A percentile compares a stretch with the other conserved stretches of the same genome.
phyloP scores from a whole-genome alignment of 2,888 invertebrate genomes.

The Drosophila fulvimacula region DNA sequence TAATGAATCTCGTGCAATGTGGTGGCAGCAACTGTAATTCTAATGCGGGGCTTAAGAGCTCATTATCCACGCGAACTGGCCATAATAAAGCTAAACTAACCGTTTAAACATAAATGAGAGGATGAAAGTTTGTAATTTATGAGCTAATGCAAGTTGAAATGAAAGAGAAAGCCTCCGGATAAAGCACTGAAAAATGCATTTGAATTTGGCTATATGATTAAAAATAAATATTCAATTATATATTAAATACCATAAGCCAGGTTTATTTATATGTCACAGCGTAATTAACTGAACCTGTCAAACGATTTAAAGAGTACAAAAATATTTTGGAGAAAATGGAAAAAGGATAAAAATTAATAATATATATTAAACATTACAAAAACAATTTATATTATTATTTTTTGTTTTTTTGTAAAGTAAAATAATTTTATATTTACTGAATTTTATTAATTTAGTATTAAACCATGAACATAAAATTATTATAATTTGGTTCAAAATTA shows the following conservation, averaged over 20 bases:
- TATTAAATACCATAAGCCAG: too few species aligned
- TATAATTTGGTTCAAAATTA: neutral
- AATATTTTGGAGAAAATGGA: neutral
- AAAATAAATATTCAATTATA: neutral
- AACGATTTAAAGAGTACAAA: neutral
- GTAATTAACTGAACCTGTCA: neutral
- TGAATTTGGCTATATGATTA: neutral
- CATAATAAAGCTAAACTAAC: slow-evolving; percentile 26
- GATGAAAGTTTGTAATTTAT: slow-evolving; percentile 22
- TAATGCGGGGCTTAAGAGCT: slow-evolving; percentile 46
- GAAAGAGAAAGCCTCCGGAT: neutral
- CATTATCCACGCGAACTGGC: slow-evolving; percentile 35
- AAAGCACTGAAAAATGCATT: neutral
- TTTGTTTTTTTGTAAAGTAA: too few species aligned
- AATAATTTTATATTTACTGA: too few species aligned
- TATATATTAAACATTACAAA: neutral
- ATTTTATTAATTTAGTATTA: too few species aligned
- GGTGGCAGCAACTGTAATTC: slow-evolving; percentile 38
- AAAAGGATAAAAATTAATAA: neutral
- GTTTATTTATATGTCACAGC: neutral
- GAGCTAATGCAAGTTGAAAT: neutral
- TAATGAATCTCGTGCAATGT: slow-evolving; percentile 27
- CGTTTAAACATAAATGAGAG: slow-evolving; percentile 4
- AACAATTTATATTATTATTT: neutral
- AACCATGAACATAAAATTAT: neutral